Percentiles rank a stretch among this genome's conserved stretches.
Evolutionary conservation across 2,888 invertebrate species (phyloP).

Genomic region (Cynaeus angustus): DNA sequence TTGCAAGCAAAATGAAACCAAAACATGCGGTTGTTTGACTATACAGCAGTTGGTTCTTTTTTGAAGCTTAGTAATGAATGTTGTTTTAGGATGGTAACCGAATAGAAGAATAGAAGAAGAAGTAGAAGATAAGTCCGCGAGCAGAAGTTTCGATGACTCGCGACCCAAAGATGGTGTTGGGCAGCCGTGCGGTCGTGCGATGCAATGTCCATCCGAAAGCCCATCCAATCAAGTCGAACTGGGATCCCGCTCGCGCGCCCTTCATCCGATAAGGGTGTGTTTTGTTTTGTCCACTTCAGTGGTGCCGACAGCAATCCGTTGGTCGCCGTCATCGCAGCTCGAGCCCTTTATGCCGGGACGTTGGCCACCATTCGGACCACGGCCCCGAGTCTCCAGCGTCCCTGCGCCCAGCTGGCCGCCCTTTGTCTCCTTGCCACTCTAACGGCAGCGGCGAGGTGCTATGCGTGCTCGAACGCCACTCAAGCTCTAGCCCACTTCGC

Average conservation of each 20-base stretch:
- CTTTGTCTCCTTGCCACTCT: slow-evolving; percentile 68
- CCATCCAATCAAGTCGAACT: slow-evolving; percentile 61
- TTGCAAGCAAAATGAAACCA: no score
- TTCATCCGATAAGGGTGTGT: slow-evolving; percentile 62
- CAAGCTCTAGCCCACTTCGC: slow-evolving; percentile 55
- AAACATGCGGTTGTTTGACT: no score
- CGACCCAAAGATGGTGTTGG: slow-evolving; percentile 65
- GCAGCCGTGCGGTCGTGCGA: slow-evolving; percentile 58
- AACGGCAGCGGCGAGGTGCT: slow-evolving; percentile 77
- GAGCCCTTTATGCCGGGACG: slow-evolving; percentile 67
- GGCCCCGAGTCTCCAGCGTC: slow-evolving; percentile 65
- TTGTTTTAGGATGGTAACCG: slow-evolving; percentile 45
- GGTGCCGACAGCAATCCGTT: slow-evolving; percentile 27
- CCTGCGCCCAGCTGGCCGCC: slow-evolving; percentile 66
- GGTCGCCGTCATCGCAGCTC: slow-evolving; percentile 61
- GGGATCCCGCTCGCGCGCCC: slow-evolving; percentile 65
- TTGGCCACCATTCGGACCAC: slow-evolving; percentile 67
- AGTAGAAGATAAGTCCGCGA: slow-evolving; percentile 7
- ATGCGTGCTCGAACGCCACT: slow-evolving; percentile 70
- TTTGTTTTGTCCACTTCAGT: background rate
- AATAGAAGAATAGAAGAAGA: slow-evolving; percentile 13
- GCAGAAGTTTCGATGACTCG: slow-evolving; percentile 30
- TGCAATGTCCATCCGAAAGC: slow-evolving; percentile 67
- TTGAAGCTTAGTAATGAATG: background rate
- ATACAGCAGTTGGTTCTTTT: background rate